Percentiles rank a stretch among this genome's conserved stretches.
These are phyloP conservation scores for Dolichomitus sp. DNA, from an alignment of 2,888 invertebrate species.

Conservation along the genomic window DNA sequence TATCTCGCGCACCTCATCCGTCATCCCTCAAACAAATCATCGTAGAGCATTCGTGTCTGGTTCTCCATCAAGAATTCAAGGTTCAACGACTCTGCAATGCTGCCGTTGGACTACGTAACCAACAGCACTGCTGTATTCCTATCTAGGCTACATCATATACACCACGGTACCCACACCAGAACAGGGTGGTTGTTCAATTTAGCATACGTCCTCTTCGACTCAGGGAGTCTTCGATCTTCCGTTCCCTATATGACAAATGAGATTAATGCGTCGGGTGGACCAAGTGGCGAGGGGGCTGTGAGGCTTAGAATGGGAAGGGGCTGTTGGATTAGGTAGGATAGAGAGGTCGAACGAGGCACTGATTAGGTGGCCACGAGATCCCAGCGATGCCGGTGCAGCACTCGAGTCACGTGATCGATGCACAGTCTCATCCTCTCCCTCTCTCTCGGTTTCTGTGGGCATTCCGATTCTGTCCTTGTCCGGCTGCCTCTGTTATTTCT, in stretches of 20 bases:
- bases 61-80: slow-evolving; percentile 59
- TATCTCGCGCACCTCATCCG: slow-evolving; percentile 42
- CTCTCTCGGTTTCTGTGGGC: slow-evolving; percentile 19
- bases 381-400: slow-evolving; percentile 50
- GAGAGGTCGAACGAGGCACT: slow-evolving; percentile 69
- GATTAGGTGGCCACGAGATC: slow-evolving; percentile 78
- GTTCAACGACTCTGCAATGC: slow-evolving; percentile 41
- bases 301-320: slow-evolving; percentile 28
- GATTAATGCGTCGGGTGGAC: slow-evolving; percentile 80
- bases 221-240: slow-evolving; percentile 75
- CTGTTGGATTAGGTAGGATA: slow-evolving; percentile 56
- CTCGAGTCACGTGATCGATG: slow-evolving; percentile 80
- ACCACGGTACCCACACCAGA: slow-evolving; percentile 26
- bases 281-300: slow-evolving; percentile 66
- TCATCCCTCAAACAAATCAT: slow-evolving; percentile 62
- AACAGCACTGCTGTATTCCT: neutral
- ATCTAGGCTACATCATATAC: slow-evolving; percentile 20
- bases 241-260: slow-evolving; percentile 79
- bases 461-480: slow-evolving; percentile 27
- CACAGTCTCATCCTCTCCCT: slow-evolving; percentile 26
- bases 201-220: slow-evolving; percentile 73
- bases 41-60: slow-evolving; percentile 43
- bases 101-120: slow-evolving; percentile 2
- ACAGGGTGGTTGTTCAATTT: slow-evolving; percentile 70
- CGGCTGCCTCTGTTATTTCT: slow-evolving; percentile 39